Evolutionary conservation across 2,797 vertebrate species (phyloP).

Genomic region (Yasuhikotakia modesta): DNA sequence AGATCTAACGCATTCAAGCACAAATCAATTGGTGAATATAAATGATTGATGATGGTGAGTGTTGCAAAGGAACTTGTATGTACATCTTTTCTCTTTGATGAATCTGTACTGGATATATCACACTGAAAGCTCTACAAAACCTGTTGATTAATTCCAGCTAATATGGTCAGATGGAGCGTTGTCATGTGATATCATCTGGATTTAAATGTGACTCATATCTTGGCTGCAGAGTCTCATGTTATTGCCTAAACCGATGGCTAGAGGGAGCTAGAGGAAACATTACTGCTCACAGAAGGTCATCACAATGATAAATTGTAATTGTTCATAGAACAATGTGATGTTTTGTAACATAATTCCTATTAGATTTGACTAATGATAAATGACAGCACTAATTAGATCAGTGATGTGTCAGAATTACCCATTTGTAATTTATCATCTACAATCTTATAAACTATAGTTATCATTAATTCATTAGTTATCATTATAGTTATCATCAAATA

Average conservation of each 20-base stretch:
- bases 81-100: neutral
- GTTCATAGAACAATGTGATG: neutral
- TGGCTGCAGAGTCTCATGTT: conserved; percentile 12
- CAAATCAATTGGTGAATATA: conserved; percentile 16
- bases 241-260: conserved; percentile 26
- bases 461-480: too few species aligned
- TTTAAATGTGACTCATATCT: neutral
- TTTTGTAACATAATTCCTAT: neutral
- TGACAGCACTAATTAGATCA: too few species aligned
- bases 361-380: neutral
- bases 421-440: too few species aligned
- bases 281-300: neutral
- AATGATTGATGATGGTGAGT: conserved; percentile 1
- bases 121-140: neutral
- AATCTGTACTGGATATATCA: conserved; percentile 1
- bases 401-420: too few species aligned
- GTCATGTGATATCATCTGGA: conserved; percentile 11
- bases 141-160: conserved; percentile 17
- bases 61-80: neutral
- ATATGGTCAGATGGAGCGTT: neutral
- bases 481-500: too few species aligned
- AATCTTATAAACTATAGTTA: too few species aligned
- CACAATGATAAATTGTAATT: conserved; percentile 7
- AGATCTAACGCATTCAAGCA: conserved; percentile 17
- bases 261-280: conserved; percentile 43